A percentile compares a stretch with the other conserved stretches of the same genome.
Evolutionary conservation across 2,113 vertebrate genomes (phyloP).

Genomic region (Pleuronectes platessa): DNA sequence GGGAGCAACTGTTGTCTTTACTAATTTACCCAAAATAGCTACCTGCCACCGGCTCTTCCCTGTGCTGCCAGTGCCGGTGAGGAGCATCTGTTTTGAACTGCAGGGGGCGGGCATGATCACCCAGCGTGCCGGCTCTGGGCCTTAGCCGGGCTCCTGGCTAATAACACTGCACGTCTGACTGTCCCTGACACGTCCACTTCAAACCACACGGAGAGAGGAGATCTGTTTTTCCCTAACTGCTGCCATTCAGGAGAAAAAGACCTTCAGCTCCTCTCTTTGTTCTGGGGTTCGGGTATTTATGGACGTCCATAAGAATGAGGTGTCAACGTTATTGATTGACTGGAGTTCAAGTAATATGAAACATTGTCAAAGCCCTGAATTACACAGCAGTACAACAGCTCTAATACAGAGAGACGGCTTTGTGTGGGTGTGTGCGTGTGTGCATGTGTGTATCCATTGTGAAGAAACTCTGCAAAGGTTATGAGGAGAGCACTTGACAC

Average conservation of each 20-base stretch:
- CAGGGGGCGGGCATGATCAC: conserved; percentile 71
- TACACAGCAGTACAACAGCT: conserved; percentile 7
- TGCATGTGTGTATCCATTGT: not conserved
- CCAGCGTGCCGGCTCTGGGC: conserved; percentile 41
- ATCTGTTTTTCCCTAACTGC: conserved; percentile 13
- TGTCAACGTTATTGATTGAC: conserved; percentile 14
- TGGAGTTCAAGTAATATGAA: conserved; percentile 27
- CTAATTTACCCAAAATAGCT: conserved; percentile 81
- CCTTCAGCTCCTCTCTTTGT: conserved; percentile 1
- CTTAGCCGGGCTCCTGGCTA: conserved; percentile 41
- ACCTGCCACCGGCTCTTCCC: conserved; percentile 57
- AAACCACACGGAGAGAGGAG: not conserved
- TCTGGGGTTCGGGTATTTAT: not conserved
- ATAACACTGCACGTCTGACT: conserved; percentile 55
- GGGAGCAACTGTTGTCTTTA: conserved; percentile 77
- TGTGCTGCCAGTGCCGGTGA: conserved; percentile 64
- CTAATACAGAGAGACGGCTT: not conserved
- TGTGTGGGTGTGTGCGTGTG: not conserved
- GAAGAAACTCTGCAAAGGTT: too few relatives aligned
- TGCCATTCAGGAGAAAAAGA: not conserved
- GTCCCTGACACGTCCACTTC: conserved; percentile 42
- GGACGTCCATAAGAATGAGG: conserved; percentile 17
- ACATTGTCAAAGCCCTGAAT: conserved; percentile 16
- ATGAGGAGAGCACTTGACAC: too few relatives aligned
- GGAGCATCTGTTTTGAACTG: conserved; percentile 78